These are phyloP conservation scores for Eilema griseolum DNA, from an alignment of 2,888 invertebrate species.

Conservation along the genomic window DNA sequence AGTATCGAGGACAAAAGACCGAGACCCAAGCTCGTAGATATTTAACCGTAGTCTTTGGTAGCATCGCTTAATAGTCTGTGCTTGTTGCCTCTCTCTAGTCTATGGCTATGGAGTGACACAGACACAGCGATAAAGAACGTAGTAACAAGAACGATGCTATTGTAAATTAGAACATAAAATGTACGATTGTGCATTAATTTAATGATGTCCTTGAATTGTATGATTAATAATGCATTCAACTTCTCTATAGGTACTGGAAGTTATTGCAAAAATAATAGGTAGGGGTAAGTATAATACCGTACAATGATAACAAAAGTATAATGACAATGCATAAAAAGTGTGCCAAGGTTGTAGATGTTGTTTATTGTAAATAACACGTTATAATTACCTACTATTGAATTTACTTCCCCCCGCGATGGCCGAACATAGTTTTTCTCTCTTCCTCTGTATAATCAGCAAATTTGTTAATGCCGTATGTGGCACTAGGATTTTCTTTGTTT, in stretches of 20 bases:
- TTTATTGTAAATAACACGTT: conserved; percentile 1
- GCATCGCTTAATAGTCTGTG: not conserved
- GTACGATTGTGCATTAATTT: not conserved
- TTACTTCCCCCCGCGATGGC: conserved; percentile 39
- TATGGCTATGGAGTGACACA: not conserved
- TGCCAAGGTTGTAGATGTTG: not conserved
- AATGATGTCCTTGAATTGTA: not conserved
- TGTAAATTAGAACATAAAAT: not conserved
- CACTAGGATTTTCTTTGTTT: conserved; percentile 37
- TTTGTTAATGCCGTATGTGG: conserved; percentile 59
- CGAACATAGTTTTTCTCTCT: conserved; percentile 46
- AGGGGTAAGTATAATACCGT: too few species aligned
- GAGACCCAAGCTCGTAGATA: not conserved
- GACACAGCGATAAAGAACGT: not conserved
- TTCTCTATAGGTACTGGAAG: not conserved
- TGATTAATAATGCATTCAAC: not conserved
- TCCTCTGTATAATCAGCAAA: conserved; percentile 63
- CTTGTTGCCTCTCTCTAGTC: not conserved
- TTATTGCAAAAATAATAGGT: not conserved
- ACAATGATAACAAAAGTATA: not conserved
- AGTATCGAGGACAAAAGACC: not conserved
- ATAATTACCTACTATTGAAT: not conserved
- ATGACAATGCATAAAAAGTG: not conserved
- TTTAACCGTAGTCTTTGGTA: not conserved
- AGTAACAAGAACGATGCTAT: not conserved